These are phyloP conservation scores for Paracentrotus lividus DNA, from an alignment of 53 echinoderm and acorn worm genomes.

Conservation along the genomic window DNA sequence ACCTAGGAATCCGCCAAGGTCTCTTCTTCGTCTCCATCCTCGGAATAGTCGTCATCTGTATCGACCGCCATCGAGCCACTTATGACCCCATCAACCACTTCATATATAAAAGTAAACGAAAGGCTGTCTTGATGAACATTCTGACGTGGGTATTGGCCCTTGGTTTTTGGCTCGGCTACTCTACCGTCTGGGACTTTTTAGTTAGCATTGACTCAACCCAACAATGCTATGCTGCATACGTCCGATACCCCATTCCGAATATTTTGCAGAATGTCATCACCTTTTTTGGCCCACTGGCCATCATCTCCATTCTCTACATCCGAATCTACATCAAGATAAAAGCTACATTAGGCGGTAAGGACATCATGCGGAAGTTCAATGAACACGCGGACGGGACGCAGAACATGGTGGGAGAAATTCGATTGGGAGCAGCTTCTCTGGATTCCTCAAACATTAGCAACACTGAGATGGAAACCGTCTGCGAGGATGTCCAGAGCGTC, in stretches of 20 bases:
- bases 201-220: background rate
- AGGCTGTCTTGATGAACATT: constrained; percentile 30
- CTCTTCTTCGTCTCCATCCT: constrained; percentile 60
- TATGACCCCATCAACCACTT: constrained; percentile 72
- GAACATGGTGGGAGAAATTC: background rate
- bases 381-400: background rate
- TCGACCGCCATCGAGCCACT: constrained; percentile 74
- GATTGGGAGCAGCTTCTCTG: background rate
- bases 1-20: constrained; percentile 36
- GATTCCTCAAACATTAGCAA: background rate
- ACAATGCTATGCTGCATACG: constrained; percentile 24
- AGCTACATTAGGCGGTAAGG: constrained; percentile 5
- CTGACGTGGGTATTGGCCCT: constrained; percentile 3
- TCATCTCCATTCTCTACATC: constrained; percentile 11
- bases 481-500: background rate
- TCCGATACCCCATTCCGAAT: background rate
- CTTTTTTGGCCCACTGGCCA: constrained; percentile 31
- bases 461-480: background rate
- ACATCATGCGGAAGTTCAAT: background rate
- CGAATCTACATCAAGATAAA: constrained; percentile 48
- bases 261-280: background rate
- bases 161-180: constrained; percentile 37
- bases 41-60: constrained; percentile 71
- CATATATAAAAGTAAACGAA: constrained; percentile 22
- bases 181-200: constrained; percentile 50